Evolutionary conservation across 2,113 vertebrate genomes (phyloP).

Genomic region (Arenaria interpres): DNA sequence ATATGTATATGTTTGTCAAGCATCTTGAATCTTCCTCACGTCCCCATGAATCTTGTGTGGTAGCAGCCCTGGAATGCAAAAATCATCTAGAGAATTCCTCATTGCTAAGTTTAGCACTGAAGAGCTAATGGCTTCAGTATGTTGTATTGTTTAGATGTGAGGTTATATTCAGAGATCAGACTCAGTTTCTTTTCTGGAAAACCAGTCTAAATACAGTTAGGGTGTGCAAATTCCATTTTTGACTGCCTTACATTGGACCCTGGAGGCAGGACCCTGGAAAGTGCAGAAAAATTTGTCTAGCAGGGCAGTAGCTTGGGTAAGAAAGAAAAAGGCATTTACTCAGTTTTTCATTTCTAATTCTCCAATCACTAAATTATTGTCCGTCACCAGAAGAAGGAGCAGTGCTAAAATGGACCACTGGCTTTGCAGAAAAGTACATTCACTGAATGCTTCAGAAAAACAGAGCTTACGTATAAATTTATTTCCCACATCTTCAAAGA

Average conservation of each 20-base stretch:
- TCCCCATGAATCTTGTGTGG: slow-evolving; percentile 24
- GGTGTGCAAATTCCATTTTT: not conserved
- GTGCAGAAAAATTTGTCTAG: not conserved
- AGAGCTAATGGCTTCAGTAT: slow-evolving; percentile 48
- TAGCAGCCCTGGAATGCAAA: slow-evolving; percentile 66
- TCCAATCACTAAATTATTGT: not conserved
- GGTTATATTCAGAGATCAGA: slow-evolving; percentile 2
- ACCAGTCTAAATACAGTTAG: not conserved
- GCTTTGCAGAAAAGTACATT: not conserved
- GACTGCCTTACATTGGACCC: not conserved
- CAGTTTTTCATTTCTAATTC: not conserved
- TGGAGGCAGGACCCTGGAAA: not conserved
- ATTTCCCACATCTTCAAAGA: not conserved
- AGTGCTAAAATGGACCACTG: not conserved
- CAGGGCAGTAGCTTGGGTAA: not conserved
- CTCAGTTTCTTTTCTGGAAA: not conserved
- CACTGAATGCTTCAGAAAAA: not conserved
- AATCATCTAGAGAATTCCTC: slow-evolving; percentile 63
- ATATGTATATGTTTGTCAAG: slow-evolving; percentile 19
- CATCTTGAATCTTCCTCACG: slow-evolving; percentile 38
- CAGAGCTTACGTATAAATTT: not conserved
- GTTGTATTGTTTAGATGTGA: not conserved
- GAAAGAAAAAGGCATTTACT: not conserved
- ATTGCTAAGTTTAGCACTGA: slow-evolving; percentile 36
- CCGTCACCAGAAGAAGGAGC: not conserved